Base-by-base conservation (phyloP, 2,113 vertebrate species). In the Eulacestoma nigropectus region DNA sequence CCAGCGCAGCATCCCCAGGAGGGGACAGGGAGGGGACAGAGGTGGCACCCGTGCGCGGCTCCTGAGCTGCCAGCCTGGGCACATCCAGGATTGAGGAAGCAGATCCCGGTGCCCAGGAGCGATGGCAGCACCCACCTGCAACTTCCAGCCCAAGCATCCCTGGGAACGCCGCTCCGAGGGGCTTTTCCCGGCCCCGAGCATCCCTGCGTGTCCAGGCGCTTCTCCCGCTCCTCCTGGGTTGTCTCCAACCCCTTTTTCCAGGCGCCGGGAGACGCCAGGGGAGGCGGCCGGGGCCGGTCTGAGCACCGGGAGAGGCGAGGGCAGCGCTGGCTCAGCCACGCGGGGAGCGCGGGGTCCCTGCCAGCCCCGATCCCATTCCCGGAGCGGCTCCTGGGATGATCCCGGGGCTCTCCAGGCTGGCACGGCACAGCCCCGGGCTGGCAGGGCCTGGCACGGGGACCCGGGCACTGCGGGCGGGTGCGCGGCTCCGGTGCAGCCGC, bases 31-130 rank as follows among this genome's bases (percentile, higher is more conserved):
- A 35, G 37, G 80, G 10, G 65, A 56, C 55, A 11, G 15, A 29
- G 55, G 49, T 16, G 75, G 13, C 19, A 7, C 6, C 76, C 3
- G 2, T 3, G 33, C 0, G 0, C 1, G 47, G 27, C 75, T 78
- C 7, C 64, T 5, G 62, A 50, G 29, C 81, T 13, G 33, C 44
- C 91, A 46, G 26, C n/a, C 59, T 1, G 1, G 25, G 4, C 5
- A 27, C 53, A 27, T 9, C 74, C 7, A 0, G 8, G 49, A 30
- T 30, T 11, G 12, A 60, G 35, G 72, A 44, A 20, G 21, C 46
- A 29, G 30, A 47, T 26, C 41, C 37, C 63, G 41, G 10, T 0
- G 9, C 7, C 47, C 52, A 17, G 39, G 32, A 35, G 79, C 11
- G 49, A 37, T 1, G 20, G 57, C 72, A 77, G 68, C 57, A 14